Evolutionary conservation across 2,888 invertebrate species (phyloP), one percentile per base, ranked within the genome.

Genomic region (Eilema depressum): DNA sequence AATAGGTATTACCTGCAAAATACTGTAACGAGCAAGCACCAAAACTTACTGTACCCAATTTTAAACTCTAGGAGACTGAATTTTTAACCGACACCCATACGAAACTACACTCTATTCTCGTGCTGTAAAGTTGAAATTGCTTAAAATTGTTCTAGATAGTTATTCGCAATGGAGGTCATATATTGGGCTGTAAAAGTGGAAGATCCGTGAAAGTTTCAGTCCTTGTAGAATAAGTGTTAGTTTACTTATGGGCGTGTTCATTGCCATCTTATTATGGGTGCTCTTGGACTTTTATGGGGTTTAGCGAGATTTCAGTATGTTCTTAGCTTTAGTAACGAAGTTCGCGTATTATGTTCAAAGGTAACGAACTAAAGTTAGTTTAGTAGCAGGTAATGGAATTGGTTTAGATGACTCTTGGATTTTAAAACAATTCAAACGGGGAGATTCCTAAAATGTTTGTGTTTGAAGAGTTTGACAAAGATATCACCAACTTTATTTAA

Each of bases 21-120:
- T 82, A 78, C 72, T 75, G 78, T 73, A 76, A 83, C 79, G 69
- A 74, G 74, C 74, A 78, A 85, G 83, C 79, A 81, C 83, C 84
- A 86, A 86, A 91, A 91, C 87, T 90, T 88, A 89, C 83, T 84
- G 79, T 82, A 86, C 85, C 89, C 88, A 90, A 91, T 91, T 91
- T 91, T 90, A 89, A 90, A 90, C 84, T 88, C 79, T 77, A 71
- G 20, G 67, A 68, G 71, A 67, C 69, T 72, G 70, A 66, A 41
- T 70, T 63, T 69, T 66, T 56, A 37, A 23, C 14, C 14, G 33
- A 0, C 1, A 1, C 1, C 2, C 17, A 61, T 41, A 2, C 10
- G 3, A 75, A 71, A 65, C 0, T 11, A 14, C 0, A 71, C 71
- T 63, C 63, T 75, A 30, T 8, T 0, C 7, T 23, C 28, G 53